Evolutionary conservation across 2,113 vertebrate genomes (phyloP).

Genomic region (Chionis minor): DNA sequence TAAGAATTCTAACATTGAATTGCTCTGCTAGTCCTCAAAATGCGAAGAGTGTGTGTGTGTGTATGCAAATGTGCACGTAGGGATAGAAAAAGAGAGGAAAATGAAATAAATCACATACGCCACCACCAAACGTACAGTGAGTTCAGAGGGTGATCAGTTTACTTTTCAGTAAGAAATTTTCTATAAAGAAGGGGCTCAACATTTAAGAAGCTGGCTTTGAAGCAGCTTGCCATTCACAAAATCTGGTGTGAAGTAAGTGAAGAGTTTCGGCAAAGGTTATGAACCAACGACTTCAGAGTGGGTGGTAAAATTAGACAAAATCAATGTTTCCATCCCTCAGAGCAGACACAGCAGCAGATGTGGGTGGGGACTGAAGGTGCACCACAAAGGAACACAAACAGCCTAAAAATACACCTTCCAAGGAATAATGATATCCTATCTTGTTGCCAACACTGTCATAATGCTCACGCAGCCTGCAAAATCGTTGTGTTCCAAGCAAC

Average conservation of each 20-base stretch:
- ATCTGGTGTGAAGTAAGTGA: not conserved
- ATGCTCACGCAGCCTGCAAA: not conserved
- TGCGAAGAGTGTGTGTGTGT: too few relatives aligned
- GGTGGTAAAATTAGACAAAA: constrained; percentile 30
- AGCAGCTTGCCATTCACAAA: not conserved
- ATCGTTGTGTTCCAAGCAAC: not conserved
- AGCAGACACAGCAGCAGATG: not conserved
- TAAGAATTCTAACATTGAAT: not conserved
- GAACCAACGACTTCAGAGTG: not conserved
- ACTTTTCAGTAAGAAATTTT: not conserved
- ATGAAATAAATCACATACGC: not conserved
- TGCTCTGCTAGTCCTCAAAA: not conserved
- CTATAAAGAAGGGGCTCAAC: not conserved
- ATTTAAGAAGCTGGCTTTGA: not conserved
- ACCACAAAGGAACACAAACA: not conserved
- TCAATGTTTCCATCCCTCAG: constrained; percentile 13
- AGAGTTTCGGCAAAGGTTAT: not conserved
- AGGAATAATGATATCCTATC: not conserved
- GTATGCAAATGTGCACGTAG: not conserved
- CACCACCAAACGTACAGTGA: rapidly evolving
- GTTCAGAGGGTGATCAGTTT: not conserved
- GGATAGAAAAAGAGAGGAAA: not conserved
- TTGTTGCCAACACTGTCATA: not conserved
- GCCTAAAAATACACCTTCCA: not conserved
- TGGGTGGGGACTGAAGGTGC: not conserved